phyloP scores from a whole-genome alignment of 2,797 vertebrate genomes.

The Hylomyscus alleni region DNA sequence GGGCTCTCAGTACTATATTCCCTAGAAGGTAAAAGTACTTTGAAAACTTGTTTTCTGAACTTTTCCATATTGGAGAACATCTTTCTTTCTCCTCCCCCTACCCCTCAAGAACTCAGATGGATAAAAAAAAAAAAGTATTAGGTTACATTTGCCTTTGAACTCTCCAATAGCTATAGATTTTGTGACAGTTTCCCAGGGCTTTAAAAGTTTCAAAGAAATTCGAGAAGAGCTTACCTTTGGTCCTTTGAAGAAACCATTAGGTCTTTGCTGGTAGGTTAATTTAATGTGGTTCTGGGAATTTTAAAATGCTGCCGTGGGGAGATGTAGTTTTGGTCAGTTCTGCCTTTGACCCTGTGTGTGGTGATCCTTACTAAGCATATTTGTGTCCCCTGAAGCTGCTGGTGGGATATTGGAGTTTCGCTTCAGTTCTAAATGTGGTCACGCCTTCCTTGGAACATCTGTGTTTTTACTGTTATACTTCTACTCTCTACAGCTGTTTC shows the following conservation, averaged over 20 bases:
- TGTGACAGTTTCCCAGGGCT: neutral
- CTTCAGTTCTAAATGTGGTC: neutral
- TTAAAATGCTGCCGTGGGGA: neutral
- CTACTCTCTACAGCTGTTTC: neutral
- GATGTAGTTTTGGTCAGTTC: neutral
- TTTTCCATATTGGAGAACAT: neutral
- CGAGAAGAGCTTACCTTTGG: neutral
- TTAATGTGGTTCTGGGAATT: neutral
- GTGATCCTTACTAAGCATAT: neutral
- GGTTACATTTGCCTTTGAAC: neutral
- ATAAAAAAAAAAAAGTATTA: neutral
- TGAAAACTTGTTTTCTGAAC: neutral
- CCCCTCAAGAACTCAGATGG: neutral
- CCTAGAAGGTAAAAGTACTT: neutral
- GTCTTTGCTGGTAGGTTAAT: neutral
- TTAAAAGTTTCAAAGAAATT: slow-evolving; percentile 13
- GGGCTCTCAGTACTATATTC: too few species aligned
- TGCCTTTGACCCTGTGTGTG: neutral
- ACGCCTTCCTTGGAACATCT: neutral
- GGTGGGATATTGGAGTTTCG: too few species aligned
- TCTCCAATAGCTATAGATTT: neutral
- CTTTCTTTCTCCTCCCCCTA: neutral
- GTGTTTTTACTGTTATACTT: neutral
- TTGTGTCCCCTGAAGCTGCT: neutral
- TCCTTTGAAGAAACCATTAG: slow-evolving; percentile 19